Evolutionary conservation across 2,113 vertebrate genomes (phyloP), one percentile per base, ranked within the genome.

Genomic region (Bostrychus sinensis): DNA sequence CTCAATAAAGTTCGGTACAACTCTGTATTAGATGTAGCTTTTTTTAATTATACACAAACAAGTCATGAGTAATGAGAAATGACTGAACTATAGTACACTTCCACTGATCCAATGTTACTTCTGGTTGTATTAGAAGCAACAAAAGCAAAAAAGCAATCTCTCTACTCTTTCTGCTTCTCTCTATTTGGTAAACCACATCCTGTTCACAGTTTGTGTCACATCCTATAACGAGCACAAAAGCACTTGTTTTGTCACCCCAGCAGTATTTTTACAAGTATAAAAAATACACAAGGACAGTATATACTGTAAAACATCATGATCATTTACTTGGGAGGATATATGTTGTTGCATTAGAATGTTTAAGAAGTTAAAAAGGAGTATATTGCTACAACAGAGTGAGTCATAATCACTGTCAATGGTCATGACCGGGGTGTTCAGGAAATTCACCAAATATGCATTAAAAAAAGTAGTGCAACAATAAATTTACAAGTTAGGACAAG

Each of bases 181-280:
- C 25, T 71, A 50, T 71, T 90, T 77, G 81, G 84, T 89, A 64
- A 84, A 92, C 92, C 92, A 91, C 92, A 93, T 93, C 92, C 92
- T 91, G 90, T 70, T 69, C 61, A 58, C 78, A 80, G 64, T 82
- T 77, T 78, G 57, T 84, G 76, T 80, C 81, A 75, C 11, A 51
- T 73, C 81, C 58, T 60, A 82, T 70, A 56, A 42, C 70, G 82
- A 71, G 68, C 70, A 85, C 38, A 54, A 54, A 83, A 72, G 66
- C 55, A 51, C 72, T 68, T 77, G 76, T 81, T 84, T 82, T 83
- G 25, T 83, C 61, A 80, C 48, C 36, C 41, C 25, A 67, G 22
- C 13, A 58, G 42, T 38, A 45, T 53, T 8, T 53, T 37, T 2
- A 36, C 50, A 63, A 2, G 19, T 11, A 53, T 14, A n/a, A 64